Conservation (phyloP, 2,113 vertebrate genomes). For the Chloropsis cyanopogon region DNA sequence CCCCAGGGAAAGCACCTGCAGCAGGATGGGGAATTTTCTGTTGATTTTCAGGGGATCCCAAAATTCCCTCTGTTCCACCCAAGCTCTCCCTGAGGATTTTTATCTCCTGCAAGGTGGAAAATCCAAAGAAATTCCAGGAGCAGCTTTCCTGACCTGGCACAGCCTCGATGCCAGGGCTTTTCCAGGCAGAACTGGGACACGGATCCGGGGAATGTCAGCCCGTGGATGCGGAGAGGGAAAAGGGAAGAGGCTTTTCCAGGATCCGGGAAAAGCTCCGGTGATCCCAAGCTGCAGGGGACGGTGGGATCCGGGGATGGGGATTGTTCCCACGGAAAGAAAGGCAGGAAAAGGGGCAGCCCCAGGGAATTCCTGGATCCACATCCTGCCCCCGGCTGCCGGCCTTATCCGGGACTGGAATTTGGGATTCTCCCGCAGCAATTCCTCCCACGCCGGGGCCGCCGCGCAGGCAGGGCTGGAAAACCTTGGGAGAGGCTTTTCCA, state of each 20-base stretch:
- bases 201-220: accelerated
- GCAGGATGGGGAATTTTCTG: neutral
- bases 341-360: neutral
- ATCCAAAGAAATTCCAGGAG: neutral
- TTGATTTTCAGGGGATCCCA: neutral
- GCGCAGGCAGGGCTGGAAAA: too few relatives aligned
- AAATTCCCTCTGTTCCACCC: accelerated
- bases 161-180: accelerated
- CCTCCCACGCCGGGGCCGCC: neutral
- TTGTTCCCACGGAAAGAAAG: neutral
- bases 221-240: accelerated
- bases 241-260: neutral
- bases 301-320: neutral
- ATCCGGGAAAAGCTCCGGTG: accelerated
- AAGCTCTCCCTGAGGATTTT: too few relatives aligned
- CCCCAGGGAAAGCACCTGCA: neutral
- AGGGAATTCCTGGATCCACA: neutral
- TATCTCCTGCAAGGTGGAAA: neutral
- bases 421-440: neutral
- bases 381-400: neutral
- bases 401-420: neutral
- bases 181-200: accelerated
- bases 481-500: neutral
- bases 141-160: neutral
- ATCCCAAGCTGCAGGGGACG: accelerated